These are phyloP conservation scores for Halictus rubicundus DNA, from an alignment of 1,140 invertebrate species.

Conservation along the genomic window DNA sequence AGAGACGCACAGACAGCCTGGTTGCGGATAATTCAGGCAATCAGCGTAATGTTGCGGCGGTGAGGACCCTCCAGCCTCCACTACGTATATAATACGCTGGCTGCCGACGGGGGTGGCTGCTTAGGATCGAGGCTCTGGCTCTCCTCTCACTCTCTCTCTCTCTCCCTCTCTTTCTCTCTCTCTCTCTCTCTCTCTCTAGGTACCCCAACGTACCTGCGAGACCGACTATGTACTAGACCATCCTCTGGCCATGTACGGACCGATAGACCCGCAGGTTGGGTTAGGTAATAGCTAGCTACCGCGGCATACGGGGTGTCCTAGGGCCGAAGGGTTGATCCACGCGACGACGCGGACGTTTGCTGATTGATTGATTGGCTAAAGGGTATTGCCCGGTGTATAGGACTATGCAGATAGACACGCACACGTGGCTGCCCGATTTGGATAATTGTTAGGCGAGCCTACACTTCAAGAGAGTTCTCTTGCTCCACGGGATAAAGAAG, in stretches of 20 bases:
- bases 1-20: conserved; percentile 58
- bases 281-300: conserved; percentile 46
- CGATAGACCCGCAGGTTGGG: conserved; percentile 44
- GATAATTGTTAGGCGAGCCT: neutral
- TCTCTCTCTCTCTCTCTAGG: conserved; percentile 35
- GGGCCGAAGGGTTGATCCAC: conserved; percentile 2
- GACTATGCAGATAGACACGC: neutral
- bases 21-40: conserved; percentile 81
- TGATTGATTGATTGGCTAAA: neutral
- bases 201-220: conserved; percentile 63
- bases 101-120: conserved; percentile 42
- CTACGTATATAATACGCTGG: conserved; percentile 66
- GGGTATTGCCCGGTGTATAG: neutral
- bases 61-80: conserved; percentile 75
- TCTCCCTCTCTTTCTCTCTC: too few species aligned
- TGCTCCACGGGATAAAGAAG: too few species aligned
- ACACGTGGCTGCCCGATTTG: neutral
- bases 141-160: neutral
- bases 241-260: conserved; percentile 29
- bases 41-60: conserved; percentile 80
- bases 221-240: conserved; percentile 46
- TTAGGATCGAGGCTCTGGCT: conserved; percentile 36
- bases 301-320: conserved; percentile 53
- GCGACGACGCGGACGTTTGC: neutral
- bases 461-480: neutral